Base-by-base conservation (phyloP, 2,797 vertebrate species). In the Chaetodon trifasciatus region DNA sequence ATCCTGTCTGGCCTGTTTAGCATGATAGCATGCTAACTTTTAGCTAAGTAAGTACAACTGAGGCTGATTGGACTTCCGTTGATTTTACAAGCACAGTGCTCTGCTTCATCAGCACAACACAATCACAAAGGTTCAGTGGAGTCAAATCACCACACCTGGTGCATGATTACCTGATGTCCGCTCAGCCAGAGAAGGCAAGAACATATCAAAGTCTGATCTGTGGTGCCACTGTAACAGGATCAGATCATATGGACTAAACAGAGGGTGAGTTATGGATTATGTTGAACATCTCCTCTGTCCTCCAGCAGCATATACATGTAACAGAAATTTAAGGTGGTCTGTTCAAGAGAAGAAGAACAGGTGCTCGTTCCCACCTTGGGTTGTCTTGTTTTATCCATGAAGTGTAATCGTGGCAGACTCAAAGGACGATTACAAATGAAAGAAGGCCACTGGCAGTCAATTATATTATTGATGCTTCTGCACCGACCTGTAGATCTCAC, bases 401-500 rank as follows among this genome's bases (percentile, higher is more conserved):
- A 50, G 39, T 49, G 65, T 57, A 71, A 64, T 52, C 7, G 19
- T 24, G 37, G 40, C 66, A 37, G 42, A 49, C 2, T 53, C 5
- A 0, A 32, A 32, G 28, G 28, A 28, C 28, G 3, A 28, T 28
- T 39, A 12, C 37, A 65, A 32, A 68, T 72, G 32, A 63, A 60
- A 65, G 40, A 60, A 55, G 76, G 76, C 72, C 65, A 39, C 72
- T 40, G 5, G 58, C 52, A 19, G 65, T 86, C 82, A 72, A 69
- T 88, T 74, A 55, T 67, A 10, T 84, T 82, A 85, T 74, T 76
- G 76, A 82, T 79, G 84, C 64, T 71, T 57, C 70, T 10, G 70
- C 61, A 15, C 15, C 28, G 64, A 88, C 87, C 86, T 82, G 85
- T 57, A 83, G 86, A 91, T 90, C 65, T 79, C 28, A 35, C 57